Base-by-base conservation (phyloP, 2,113 vertebrate genomes). In the Apaloderma vittatum region DNA sequence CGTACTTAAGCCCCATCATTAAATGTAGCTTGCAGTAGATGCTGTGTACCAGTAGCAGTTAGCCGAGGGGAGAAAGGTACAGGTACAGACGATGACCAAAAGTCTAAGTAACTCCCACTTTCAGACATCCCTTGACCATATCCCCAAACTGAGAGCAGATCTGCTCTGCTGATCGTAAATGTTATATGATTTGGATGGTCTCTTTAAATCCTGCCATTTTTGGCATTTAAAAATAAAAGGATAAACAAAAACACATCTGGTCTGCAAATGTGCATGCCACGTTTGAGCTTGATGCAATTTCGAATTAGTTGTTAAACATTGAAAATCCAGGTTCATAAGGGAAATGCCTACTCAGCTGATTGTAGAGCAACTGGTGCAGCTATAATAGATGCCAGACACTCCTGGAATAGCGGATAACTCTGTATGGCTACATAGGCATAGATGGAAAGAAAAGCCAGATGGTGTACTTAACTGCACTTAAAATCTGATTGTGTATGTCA, bases 391-490 rank as follows among this genome's bases (percentile, higher is more conserved):
- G 67, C 81, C 95, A 98, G 97, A 97, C 98, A 96, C 95, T 97
- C 94, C 97, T 98, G 97, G 97, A 98, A 98, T 97, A 98, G 97
- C 97, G 98, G 97, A 98, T 97, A 97, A 88, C 96, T 68, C 40
- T 78, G 92, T 94, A 96, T 92, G 96, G 95, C 96, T 98, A 96
- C 97, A 97, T 95, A 98, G 93, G 96, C 97, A 96, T 32, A 97
- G 96, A 93, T 22, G 92, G 97, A 97, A 97, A 98, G 97, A 97
- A 97, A 98, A 98, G 98, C 98, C 98, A 98, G 98, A 98, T 98
- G 98, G 98, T 98, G 84, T 97, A 95, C 97, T 98, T 98, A 98
- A 96, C 97, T 98, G 98, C 98, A 98, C 98, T 98, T 98, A 98
- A 97, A 98, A 97, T 97, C 98, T 98, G 97, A 98, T 98, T 98